Evolutionary conservation across 2,113 vertebrate genomes (phyloP).

Genomic region (Grallaria varia): DNA sequence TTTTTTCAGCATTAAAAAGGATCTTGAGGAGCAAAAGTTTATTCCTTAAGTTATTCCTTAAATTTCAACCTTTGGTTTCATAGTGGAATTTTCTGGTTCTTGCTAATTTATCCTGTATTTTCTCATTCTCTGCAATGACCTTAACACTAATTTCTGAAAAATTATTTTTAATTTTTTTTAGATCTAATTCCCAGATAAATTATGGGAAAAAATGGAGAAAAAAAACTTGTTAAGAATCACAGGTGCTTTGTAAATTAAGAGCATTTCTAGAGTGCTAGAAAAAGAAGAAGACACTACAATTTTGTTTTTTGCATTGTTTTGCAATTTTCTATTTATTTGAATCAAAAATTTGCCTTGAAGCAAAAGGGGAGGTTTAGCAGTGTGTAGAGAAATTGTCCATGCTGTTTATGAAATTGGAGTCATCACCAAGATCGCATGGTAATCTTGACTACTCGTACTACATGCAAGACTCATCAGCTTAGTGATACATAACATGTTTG

Average conservation of each 20-base stretch:
- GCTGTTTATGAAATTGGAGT: neutral
- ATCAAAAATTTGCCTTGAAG: neutral
- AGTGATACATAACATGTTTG: rapidly evolving
- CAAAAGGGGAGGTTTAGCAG: neutral
- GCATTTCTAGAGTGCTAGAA: neutral
- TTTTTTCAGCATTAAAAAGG: neutral
- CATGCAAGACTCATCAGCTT: neutral
- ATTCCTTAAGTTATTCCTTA: neutral
- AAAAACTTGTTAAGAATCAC: neutral
- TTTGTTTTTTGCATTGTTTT: neutral
- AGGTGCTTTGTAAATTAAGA: neutral
- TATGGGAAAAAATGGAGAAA: neutral
- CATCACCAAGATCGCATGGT: neutral
- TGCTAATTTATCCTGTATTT: neutral
- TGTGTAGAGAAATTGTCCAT: neutral
- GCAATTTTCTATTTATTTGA: neutral
- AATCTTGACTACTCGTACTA: neutral
- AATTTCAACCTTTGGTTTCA: neutral
- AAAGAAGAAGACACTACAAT: neutral
- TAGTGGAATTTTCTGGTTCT: neutral
- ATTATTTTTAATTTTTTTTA: neutral
- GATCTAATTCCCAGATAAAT: neutral
- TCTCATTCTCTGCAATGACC: neutral
- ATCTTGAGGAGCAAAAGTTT: neutral
- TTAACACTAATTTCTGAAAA: neutral